Evolutionary conservation across 2,113 vertebrate genomes (phyloP), one percentile per base, ranked within the genome.

Genomic region (Recurvirostra avosetta): DNA sequence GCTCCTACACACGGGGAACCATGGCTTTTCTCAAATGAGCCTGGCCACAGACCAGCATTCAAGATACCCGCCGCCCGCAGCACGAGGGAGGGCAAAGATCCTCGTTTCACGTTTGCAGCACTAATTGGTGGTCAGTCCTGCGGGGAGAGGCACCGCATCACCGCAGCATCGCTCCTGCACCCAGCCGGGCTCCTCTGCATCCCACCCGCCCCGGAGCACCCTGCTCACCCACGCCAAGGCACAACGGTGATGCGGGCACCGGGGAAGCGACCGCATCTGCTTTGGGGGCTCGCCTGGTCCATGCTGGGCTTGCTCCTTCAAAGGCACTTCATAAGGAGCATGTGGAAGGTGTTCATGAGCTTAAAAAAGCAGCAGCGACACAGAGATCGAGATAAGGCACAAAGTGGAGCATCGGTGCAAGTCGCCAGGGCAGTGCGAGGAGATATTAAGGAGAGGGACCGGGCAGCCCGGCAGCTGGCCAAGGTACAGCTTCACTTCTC

Each of bases 1-100:
- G 40, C 73, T 91, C 62, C 76, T 68, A 45, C 43, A 58, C 30
- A 63, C 0, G 0, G 0, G 0, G 49, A 55, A 68, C 27, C 47
- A 18, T 0, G 1, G 66, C 65, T 82, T 68, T 73, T 74, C 47
- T 76, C 49, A n/a, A 21, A 61, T 3, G 2, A 41, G 17, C 40
- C 74, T 32, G 45, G 8, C 32, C 58, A 38, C 50, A 40, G 67
- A 52, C 10, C 43, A 55, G 40, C 4, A 1, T 40, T 71, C 40
- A 66, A 80, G 72, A 77, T 12, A 92, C 29, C 58, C 11, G 4
- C 49, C 0, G 15, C 49, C 49, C 5, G 1, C 74, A 53, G 38
- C 6, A 1, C 0, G 2, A 80, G 52, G n/a, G 41, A 56, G 43
- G 65, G 26, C 68, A 78, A 62, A 84, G 77, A 27, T 36, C 36